These are phyloP conservation scores for Benthochromis sp. DNA, from an alignment of 2,113 vertebrate genomes.

Conservation along the genomic window DNA sequence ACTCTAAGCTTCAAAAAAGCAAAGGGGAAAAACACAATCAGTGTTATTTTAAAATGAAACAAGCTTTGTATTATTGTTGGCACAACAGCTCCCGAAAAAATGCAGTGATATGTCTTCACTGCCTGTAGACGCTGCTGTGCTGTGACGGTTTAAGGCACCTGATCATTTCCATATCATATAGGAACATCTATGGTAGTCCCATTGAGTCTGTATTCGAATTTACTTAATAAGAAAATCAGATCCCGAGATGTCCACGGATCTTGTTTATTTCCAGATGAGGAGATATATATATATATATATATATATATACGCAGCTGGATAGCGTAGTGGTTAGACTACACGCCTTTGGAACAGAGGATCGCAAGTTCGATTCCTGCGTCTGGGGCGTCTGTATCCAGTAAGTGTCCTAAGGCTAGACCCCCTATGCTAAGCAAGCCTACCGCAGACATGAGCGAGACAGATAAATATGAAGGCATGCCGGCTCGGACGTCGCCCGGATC, in stretches of 20 bases:
- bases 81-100: not conserved
- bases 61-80: not conserved
- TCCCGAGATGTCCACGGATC: not conserved
- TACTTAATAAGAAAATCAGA: conserved; percentile 15
- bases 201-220: not conserved
- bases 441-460: no score
- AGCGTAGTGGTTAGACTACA: no score
- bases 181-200: not conserved
- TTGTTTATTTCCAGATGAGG: not conserved
- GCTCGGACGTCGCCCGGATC: no score
- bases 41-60: conserved; percentile 32
- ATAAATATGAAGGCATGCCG: no score
- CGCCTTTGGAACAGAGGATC: no score
- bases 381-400: no score
- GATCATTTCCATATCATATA: not conserved
- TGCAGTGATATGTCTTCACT: not conserved
- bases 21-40: not conserved
- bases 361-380: no score
- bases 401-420: no score
- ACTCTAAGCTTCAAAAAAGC: not conserved
- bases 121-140: not conserved
- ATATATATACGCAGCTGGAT: no score
- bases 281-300: not conserved
- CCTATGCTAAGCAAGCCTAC: no score
- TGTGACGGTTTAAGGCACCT: not conserved